These are phyloP conservation scores for Harmothoe impar DNA, from an alignment of 2,888 invertebrate species.

Conservation along the genomic window DNA sequence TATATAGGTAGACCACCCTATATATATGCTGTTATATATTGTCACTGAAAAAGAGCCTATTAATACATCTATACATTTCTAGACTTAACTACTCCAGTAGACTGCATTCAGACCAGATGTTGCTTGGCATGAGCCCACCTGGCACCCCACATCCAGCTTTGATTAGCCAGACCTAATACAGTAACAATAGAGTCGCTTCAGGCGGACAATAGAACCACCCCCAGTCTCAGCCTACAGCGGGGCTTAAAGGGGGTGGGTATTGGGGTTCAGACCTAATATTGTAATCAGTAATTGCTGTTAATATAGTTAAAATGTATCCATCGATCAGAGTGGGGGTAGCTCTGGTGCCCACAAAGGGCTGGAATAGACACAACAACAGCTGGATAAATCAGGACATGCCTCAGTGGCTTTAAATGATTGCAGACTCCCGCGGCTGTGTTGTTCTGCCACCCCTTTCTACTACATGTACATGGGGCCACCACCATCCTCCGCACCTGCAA, in stretches of 20 bases:
- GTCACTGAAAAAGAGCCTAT: no score
- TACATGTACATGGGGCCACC: no score
- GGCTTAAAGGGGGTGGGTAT: not conserved
- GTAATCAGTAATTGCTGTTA: not conserved
- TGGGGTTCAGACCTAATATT: not conserved
- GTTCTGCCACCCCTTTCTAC: no score
- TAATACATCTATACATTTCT: no score
- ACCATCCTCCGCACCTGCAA: no score
- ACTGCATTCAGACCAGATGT: not conserved
- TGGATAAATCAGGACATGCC: not conserved
- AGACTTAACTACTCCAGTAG: not conserved
- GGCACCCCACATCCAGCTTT: constrained; percentile 12
- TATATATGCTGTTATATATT: no score
- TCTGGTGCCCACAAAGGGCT: not conserved
- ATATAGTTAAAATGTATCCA: not conserved
- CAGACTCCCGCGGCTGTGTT: not conserved
- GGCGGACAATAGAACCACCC: not conserved
- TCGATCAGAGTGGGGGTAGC: not conserved
- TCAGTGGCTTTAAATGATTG: not conserved
- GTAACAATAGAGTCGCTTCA: constrained; percentile 1
- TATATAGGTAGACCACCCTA: no score
- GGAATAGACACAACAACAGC: not conserved
- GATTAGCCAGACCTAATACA: constrained; percentile 19
- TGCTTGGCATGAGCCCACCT: not conserved
- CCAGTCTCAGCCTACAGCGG: not conserved